Percentiles rank a stretch among this genome's conserved stretches.
phyloP scores from a whole-genome alignment of 2,113 vertebrate species.

The Pluvianellus socialis region DNA sequence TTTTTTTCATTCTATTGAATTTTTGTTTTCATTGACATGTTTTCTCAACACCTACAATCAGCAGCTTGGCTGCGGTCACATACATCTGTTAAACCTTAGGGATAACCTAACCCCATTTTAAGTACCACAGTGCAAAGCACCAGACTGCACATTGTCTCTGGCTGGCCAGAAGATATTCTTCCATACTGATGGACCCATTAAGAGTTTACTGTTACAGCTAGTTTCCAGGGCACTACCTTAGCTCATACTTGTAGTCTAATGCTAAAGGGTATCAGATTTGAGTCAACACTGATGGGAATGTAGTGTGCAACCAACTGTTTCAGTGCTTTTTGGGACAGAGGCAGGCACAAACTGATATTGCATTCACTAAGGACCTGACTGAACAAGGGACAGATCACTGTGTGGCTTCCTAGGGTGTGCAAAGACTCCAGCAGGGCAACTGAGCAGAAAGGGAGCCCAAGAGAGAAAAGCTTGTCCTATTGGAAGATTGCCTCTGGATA shows the following conservation, averaged over 20 bases:
- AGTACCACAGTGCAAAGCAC: neutral
- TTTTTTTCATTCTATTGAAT: neutral
- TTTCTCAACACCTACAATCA: neutral
- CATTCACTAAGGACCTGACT: neutral
- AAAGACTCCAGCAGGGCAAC: neutral
- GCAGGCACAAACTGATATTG: neutral
- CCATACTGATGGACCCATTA: neutral
- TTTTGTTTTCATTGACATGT: neutral
- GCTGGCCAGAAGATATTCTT: neutral
- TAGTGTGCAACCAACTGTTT: neutral
- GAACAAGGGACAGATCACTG: neutral
- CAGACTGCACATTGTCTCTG: rapidly evolving
- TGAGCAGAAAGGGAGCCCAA: neutral
- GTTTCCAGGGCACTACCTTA: neutral
- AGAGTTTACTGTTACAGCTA: neutral
- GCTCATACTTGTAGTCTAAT: neutral
- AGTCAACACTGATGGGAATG: neutral
- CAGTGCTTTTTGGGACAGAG: neutral
- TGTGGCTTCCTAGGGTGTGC: neutral
- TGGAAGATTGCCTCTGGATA: neutral
- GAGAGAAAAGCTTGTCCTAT: neutral
- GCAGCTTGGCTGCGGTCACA: neutral
- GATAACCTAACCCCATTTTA: neutral
- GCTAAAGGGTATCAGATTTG: neutral
- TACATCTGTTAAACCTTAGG: neutral